Evolutionary conservation across 2,888 invertebrate species (phyloP).

Genomic region (Synanthedon formicaeformis): DNA sequence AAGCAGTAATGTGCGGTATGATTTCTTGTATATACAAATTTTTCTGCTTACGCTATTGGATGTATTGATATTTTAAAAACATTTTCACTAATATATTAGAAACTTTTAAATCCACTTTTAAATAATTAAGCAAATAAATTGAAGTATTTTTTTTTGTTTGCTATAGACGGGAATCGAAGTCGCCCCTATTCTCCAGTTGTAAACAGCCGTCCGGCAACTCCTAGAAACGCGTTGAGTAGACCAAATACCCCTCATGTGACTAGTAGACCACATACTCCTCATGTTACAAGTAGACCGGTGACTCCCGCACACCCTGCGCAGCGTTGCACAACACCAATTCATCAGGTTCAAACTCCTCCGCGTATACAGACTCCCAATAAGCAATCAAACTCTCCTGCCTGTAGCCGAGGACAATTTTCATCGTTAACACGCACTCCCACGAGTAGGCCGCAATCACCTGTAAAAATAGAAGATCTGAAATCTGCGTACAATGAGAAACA

Average conservation of each 20-base stretch:
- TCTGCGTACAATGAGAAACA: conserved; percentile 29
- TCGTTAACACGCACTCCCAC: not conserved
- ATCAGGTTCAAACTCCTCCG: conserved; percentile 19
- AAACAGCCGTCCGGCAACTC: conserved; percentile 39
- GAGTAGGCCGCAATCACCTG: conserved; percentile 7
- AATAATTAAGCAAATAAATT: too few species aligned
- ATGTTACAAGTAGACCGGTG: conserved; percentile 25
- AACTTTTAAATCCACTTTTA: too few species aligned
- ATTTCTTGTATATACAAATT: too few species aligned
- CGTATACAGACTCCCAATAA: conserved; percentile 22
- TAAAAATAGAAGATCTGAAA: conserved; percentile 35
- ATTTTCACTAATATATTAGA: too few species aligned
- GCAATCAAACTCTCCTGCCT: conserved; percentile 1
- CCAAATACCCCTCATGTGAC: conserved; percentile 17
- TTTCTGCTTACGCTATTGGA: too few species aligned
- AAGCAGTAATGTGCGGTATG: not conserved
- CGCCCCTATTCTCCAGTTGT: conserved; percentile 18
- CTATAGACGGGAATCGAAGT: conserved; percentile 6
- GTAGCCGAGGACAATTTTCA: not conserved
- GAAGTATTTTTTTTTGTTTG: too few species aligned
- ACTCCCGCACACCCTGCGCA: conserved; percentile 26
- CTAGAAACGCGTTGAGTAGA: conserved; percentile 32
- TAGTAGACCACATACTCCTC: conserved; percentile 42
- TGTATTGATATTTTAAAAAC: too few species aligned
- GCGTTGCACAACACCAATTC: conserved; percentile 18